Evolutionary conservation across 2,888 invertebrate species (phyloP).

Genomic region (Chydorus sphaericus): DNA sequence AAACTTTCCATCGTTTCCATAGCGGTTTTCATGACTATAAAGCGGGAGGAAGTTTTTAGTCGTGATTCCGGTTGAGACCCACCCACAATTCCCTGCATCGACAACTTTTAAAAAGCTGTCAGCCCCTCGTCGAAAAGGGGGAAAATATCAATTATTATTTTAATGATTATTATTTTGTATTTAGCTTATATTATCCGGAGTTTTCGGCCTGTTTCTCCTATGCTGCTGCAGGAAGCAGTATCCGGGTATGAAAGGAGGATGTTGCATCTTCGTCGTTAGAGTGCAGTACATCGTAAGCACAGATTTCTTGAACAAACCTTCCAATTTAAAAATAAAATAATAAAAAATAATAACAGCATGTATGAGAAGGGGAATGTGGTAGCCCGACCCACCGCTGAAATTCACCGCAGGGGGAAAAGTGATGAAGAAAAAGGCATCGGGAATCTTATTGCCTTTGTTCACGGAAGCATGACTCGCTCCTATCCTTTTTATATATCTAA

Average conservation of each 20-base stretch:
- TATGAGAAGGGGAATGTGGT: background rate
- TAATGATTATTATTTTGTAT: conserved; percentile 18
- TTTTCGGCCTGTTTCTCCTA: conserved; percentile 30
- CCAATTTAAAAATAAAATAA: conserved; percentile 4
- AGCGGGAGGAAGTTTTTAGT: background rate
- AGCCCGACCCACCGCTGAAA: no score
- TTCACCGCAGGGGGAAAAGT: no score
- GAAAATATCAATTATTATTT: no score
- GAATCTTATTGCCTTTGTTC: no score
- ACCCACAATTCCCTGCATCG: no score
- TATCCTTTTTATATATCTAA: no score
- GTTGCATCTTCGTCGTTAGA: conserved; percentile 30
- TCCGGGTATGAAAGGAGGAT: conserved; percentile 30
- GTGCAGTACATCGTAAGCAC: conserved; percentile 24
- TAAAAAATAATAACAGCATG: background rate
- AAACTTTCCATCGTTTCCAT: background rate
- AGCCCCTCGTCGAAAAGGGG: no score
- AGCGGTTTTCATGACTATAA: background rate
- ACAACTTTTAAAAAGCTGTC: no score
- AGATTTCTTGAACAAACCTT: background rate
- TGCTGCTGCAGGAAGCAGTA: conserved; percentile 33
- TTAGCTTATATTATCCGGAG: conserved; percentile 31
- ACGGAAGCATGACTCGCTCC: no score
- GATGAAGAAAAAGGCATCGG: no score
- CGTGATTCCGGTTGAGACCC: no score